phyloP scores from a whole-genome alignment of 37 sponge, comb jelly and placozoan species.

The Corticium candelabrum region DNA sequence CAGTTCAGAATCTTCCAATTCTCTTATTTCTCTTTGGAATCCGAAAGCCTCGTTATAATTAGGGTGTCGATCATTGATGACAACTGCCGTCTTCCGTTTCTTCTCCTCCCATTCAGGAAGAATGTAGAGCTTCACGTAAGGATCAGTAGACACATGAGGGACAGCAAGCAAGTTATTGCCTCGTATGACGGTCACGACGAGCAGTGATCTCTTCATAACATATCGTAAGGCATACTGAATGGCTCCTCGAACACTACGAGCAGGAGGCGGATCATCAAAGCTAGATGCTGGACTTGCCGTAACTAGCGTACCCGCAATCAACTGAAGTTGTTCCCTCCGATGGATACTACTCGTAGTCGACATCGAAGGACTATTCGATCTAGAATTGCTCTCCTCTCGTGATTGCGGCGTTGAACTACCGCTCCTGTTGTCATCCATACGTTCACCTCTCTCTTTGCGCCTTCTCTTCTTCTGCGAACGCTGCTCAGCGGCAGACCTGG shows the following conservation, averaged over 20 bases:
- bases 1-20: neutral
- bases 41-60: neutral
- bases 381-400: too few relatives aligned
- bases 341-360: too few relatives aligned
- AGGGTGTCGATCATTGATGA: neutral
- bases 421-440: too few relatives aligned
- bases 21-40: neutral
- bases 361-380: too few relatives aligned
- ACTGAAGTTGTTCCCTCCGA: too few relatives aligned
- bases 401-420: too few relatives aligned
- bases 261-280: neutral
- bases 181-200: neutral
- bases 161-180: neutral
- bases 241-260: neutral
- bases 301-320: too few relatives aligned
- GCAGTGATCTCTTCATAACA: neutral
- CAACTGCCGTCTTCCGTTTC: neutral
- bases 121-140: neutral
- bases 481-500: neutral
- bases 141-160: too few relatives aligned
- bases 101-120: neutral
- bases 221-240: neutral
- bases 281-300: neutral
- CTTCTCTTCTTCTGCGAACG: neutral
- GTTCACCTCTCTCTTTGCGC: too few relatives aligned